These are phyloP conservation scores for Gnatocerus cornutus DNA, from an alignment of 2,888 invertebrate species.

Conservation along the genomic window DNA sequence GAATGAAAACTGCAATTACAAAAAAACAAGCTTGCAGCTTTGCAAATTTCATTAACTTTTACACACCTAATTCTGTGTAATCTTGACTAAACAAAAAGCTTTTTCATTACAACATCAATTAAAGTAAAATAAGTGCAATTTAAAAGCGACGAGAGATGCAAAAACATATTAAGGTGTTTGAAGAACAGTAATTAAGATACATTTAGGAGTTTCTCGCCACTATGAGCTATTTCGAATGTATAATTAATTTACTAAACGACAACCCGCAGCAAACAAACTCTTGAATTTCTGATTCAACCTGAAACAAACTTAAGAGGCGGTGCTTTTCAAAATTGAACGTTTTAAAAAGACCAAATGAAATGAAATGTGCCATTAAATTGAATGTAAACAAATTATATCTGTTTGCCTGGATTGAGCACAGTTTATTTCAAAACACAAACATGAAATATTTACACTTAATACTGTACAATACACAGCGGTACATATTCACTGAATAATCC, in stretches of 20 bases:
- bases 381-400: not conserved
- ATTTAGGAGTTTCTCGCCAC: constrained; percentile 40
- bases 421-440: not conserved
- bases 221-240: constrained; percentile 32
- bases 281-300: constrained; percentile 26
- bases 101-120: not conserved
- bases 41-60: constrained; percentile 3
- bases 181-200: constrained; percentile 33
- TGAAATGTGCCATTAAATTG: not conserved
- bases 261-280: constrained; percentile 37
- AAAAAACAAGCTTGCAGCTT: not conserved
- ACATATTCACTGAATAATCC: no score
- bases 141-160: not conserved
- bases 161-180: constrained; percentile 17
- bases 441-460: not conserved
- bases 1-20: not conserved
- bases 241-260: constrained; percentile 40
- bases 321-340: not conserved
- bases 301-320: constrained; percentile 13
- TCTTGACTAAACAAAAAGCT: constrained; percentile 5
- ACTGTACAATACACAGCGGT: no score
- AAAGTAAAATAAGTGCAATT: constrained; percentile 1
- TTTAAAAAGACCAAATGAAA: not conserved
- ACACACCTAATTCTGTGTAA: not conserved
- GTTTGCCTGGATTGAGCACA: not conserved